A percentile compares a stretch with the other conserved stretches of the same genome.
Conservation (phyloP, 2,797 vertebrate species). For the Pampus argenteus region DNA sequence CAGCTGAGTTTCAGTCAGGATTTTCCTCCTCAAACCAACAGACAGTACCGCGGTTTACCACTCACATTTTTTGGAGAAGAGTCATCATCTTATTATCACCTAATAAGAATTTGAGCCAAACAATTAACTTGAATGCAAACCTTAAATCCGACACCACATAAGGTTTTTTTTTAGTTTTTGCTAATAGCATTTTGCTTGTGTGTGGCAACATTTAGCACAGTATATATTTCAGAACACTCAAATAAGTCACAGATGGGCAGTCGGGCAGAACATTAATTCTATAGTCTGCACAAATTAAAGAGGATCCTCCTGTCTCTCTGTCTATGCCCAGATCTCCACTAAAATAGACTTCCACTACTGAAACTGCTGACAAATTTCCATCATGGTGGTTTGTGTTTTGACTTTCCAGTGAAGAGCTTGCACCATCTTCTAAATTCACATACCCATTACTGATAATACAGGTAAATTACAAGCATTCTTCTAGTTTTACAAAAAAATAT, state of each 20-base stretch:
- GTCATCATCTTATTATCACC: slow-evolving; percentile 85
- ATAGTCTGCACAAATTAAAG: slow-evolving; percentile 80
- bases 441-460: slow-evolving; percentile 48
- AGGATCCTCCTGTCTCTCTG: slow-evolving; percentile 68
- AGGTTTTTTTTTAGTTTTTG: slow-evolving; percentile 31
- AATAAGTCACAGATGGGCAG: slow-evolving; percentile 84
- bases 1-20: slow-evolving; percentile 44
- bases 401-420: slow-evolving; percentile 42
- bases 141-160: slow-evolving; percentile 68
- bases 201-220: slow-evolving; percentile 71
- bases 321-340: slow-evolving; percentile 63
- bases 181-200: slow-evolving; percentile 66
- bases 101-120: slow-evolving; percentile 83
- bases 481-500: slow-evolving; percentile 36
- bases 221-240: slow-evolving; percentile 79
- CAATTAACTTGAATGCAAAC: slow-evolving; percentile 66
- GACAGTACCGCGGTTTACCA: slow-evolving; percentile 74
- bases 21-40: slow-evolving; percentile 66
- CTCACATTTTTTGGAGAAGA: slow-evolving; percentile 72
- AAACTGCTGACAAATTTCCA: slow-evolving; percentile 69
- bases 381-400: slow-evolving; percentile 53
- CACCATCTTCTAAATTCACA: slow-evolving; percentile 55
- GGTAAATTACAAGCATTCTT: slow-evolving; percentile 57
- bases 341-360: slow-evolving; percentile 60
- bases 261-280: slow-evolving; percentile 79